Base-by-base conservation (phyloP, 2,888 invertebrate genomes). In the Leptothorax acervorum region DNA sequence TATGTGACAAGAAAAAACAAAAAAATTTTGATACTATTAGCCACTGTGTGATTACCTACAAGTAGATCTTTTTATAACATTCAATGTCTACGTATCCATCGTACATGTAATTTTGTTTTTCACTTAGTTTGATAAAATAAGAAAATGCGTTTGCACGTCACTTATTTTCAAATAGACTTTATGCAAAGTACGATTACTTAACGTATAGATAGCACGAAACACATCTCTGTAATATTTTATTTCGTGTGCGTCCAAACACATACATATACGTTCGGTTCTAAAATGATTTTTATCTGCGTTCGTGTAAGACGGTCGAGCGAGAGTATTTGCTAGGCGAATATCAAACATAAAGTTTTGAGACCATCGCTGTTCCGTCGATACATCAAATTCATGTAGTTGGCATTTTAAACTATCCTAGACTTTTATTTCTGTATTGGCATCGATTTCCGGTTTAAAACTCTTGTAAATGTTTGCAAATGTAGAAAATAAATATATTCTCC, bases 311-410 rank as follows among this genome's bases (percentile, higher is more conserved):
- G 18, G 15, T n/a, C n/a, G n/a, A 60, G n/a, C 62, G 15, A 74
- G 60, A 51, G 12, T n/a, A 35, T n/a, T 9, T 31, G 18, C 18
- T 15, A 45, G 18, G 15, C 11, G 18, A 18, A 74, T 60, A 60
- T 60, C 28, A 45, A 74, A 74, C 42, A 42, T 60, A 57, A 73
- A 73, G 42, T 73, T 73, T 62, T 57, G n/a, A 55, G 1, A 45
- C 8, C n/a, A 55, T 60, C n/a, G 1, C 3, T 42, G 42, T 45
- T n/a, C 45, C 42, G 12, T 12, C 73, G 42, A 55, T 71, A 39
- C 12, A 12, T 45, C 31, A 60, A 62, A 45, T 60, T 74, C 1
- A 31, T n/a, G 9, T 60, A 60, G 4, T 74, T 57, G 42, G 11
- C 18, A 53, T 35, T 53, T 71, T 4, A 73, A 28, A 42, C 18